Evolutionary conservation across 2,113 vertebrate species (phyloP).

Genomic region (Xenopus borealis): DNA sequence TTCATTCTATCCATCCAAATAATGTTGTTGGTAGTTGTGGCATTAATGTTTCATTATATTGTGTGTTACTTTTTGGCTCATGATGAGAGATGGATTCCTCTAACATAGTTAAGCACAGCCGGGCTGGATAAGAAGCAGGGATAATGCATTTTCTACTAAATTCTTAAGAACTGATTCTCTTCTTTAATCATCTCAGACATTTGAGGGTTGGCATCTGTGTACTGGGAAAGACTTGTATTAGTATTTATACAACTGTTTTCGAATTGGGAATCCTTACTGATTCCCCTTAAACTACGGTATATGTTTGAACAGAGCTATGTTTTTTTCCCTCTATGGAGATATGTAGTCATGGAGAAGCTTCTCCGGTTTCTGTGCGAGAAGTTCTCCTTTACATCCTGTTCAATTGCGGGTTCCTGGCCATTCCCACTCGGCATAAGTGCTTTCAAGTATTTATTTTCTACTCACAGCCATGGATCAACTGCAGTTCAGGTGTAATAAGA

Average conservation of each 20-base stretch:
- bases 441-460: too few relatives aligned
- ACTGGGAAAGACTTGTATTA: conserved; percentile 16
- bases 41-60: conserved; percentile 32
- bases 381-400: too few relatives aligned
- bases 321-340: too few relatives aligned
- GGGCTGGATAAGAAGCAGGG: conserved; percentile 12
- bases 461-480: too few relatives aligned
- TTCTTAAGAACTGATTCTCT: conserved; percentile 24
- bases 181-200: conserved; percentile 42
- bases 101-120: conserved; percentile 26
- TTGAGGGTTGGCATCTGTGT: conserved; percentile 40
- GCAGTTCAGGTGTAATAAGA: too few relatives aligned
- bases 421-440: too few relatives aligned
- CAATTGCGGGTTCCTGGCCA: too few relatives aligned
- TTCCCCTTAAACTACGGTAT: too few relatives aligned
- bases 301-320: too few relatives aligned
- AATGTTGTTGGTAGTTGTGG: conserved; percentile 25
- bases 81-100: conserved; percentile 12
- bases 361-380: too few relatives aligned
- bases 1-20: conserved; percentile 22
- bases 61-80: conserved; percentile 39
- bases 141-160: conserved; percentile 28
- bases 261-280: too few relatives aligned
- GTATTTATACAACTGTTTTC: neutral
- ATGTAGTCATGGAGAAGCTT: too few relatives aligned